Conservation (phyloP, 2,797 vertebrate species). For the Pangasius krempfi region DNA sequence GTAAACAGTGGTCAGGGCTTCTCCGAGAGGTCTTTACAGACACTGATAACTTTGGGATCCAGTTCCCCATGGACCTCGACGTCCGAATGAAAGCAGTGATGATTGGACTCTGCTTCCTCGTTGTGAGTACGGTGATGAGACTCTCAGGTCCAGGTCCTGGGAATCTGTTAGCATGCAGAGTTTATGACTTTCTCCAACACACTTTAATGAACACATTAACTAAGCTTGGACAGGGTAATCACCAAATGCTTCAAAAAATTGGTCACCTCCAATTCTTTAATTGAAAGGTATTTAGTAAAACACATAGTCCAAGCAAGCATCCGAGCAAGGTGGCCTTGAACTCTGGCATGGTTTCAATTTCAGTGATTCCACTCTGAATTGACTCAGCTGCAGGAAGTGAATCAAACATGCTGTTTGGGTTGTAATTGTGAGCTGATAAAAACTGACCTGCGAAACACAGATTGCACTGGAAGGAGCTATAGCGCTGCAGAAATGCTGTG, state of each 20-base stretch:
- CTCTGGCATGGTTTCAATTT: neutral
- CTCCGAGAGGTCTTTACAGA: slow-evolving; percentile 91
- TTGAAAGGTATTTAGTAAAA: neutral
- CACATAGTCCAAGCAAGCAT: no score
- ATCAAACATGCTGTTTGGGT: neutral
- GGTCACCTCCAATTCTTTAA: neutral
- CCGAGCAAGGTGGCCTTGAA: neutral
- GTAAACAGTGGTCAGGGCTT: slow-evolving; percentile 96
- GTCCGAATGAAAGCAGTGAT: slow-evolving; percentile 93
- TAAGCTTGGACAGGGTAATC: neutral
- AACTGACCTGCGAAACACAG: no score
- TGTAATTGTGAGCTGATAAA: neutral
- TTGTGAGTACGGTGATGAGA: slow-evolving; percentile 80
- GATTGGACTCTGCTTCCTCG: slow-evolving; percentile 95
- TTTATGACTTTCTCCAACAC: neutral
- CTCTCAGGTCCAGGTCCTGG: neutral
- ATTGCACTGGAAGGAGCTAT: no score
- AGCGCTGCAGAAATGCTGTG: no score
- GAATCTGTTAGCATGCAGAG: neutral
- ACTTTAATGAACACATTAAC: neutral
- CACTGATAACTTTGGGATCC: slow-evolving; percentile 93
- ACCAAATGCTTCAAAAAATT: neutral
- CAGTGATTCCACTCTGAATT: neutral
- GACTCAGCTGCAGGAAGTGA: neutral
- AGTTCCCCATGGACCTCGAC: slow-evolving; percentile 92